Evolutionary conservation across 2,113 vertebrate species (phyloP).

Genomic region (Cyprinodon tularosa): DNA sequence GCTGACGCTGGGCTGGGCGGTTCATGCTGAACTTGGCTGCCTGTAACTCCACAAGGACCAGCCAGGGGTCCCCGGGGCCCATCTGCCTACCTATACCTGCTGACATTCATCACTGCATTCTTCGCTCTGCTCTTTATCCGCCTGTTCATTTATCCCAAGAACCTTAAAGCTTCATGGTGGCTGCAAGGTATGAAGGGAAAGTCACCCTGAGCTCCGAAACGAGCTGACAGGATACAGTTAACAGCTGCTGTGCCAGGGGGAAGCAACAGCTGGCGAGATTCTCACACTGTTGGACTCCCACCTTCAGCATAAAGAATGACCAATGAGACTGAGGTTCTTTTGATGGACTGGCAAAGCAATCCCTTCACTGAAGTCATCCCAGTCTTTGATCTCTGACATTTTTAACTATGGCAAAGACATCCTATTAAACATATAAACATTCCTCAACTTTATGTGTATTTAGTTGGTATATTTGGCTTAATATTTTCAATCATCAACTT

Average conservation of each 20-base stretch:
- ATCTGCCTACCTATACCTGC: conserved; percentile 43
- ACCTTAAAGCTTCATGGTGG: conserved; percentile 6
- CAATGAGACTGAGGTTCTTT: neutral
- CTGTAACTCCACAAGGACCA: conserved; percentile 34
- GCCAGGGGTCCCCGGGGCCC: conserved; percentile 39
- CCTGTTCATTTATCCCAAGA: conserved; percentile 3
- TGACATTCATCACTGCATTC: conserved; percentile 18
- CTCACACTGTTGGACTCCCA: conserved; percentile 8
- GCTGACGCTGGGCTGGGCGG: conserved; percentile 41
- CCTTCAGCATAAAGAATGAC: neutral
- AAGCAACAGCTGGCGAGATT: conserved; percentile 16
- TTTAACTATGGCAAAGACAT: too few relatives aligned
- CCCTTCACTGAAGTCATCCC: too few relatives aligned
- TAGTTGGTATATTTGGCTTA: too few relatives aligned
- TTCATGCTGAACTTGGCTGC: conserved; percentile 45
- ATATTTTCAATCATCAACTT: too few relatives aligned
- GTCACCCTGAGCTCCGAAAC: conserved; percentile 22
- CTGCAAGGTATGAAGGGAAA: conserved; percentile 8
- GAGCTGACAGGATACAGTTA: conserved; percentile 25
- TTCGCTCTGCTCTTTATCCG: neutral
- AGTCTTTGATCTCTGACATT: too few relatives aligned
- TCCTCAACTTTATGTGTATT: too few relatives aligned
- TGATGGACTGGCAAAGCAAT: too few relatives aligned
- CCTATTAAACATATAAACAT: too few relatives aligned
- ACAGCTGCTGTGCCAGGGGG: conserved; percentile 32